Evolutionary conservation across 1,140 invertebrate species (phyloP), one percentile per base, ranked within the genome.

Genomic region (Habropoda laboriosa): DNA sequence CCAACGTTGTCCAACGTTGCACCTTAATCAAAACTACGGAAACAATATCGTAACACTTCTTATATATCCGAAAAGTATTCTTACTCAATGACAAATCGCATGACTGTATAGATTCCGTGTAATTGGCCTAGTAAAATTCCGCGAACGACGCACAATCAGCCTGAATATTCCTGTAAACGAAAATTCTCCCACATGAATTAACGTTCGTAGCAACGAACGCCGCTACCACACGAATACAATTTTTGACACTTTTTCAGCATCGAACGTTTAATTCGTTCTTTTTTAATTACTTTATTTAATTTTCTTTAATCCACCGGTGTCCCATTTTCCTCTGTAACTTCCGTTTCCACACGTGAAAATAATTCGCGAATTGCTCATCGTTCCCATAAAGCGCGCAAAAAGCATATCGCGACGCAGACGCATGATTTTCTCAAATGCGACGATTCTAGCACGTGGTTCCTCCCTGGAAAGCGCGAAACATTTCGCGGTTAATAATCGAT

Each of bases 331-430:
- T n/a, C n/a, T 0, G 18, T 35, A 35, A 2, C 2, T n/a, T 8
- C 1, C 18, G 55, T 45, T 73, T 53, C 18, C 40, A 32, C 24
- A 12, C 32, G n/a, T 68, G 53, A 53, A 80, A 60, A 80, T 68
- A 61, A 45, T 21, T 45, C 42, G 27, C 72, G 30, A 27, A 53
- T 78, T 77, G 79, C 16, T 66, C 58, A 79, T 51, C 66, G 61
- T 49, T 47, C 61, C 67, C 68, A 61, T 67, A 67, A 72, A 51
- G 18, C 60, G 61, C 49, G 40, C n/a, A 16, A 21, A 30, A 78
- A 47, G 21, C 51, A 57, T 30, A 18, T 71, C 58, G 61, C 27
- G 42, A 42, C 72, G 27, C 45, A 60, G 66, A 66, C 76, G 60
- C 47, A 61, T 79, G 40, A 74, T 55, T 82, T 82, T 63, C 21